phyloP scores from a whole-genome alignment of 1,140 invertebrate species.

The Drosophila chauvacae region DNA sequence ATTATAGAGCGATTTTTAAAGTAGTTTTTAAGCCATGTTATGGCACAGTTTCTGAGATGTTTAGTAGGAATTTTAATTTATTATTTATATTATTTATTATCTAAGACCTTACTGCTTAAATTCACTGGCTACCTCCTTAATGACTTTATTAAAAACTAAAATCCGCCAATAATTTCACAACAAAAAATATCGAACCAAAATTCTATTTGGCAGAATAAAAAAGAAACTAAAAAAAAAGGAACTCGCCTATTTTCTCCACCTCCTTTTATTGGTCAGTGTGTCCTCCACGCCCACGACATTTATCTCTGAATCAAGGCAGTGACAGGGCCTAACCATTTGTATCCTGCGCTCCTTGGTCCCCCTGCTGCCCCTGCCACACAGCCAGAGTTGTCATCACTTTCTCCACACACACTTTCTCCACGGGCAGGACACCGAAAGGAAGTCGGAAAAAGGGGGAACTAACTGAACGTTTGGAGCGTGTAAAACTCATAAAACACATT shows the following conservation, averaged over 20 bases:
- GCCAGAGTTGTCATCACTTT: slow-evolving; percentile 58
- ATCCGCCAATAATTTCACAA: neutral
- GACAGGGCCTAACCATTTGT: slow-evolving; percentile 47
- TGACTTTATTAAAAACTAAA: neutral
- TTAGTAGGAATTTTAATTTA: no score
- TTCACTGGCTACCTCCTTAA: no score
- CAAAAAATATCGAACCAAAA: neutral
- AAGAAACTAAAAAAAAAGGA: neutral
- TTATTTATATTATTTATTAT: no score
- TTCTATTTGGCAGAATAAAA: neutral
- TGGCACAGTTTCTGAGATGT: no score
- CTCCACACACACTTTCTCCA: slow-evolving; percentile 4
- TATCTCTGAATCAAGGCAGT: slow-evolving; percentile 46
- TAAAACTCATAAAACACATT: slow-evolving; percentile 84
- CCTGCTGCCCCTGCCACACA: neutral
- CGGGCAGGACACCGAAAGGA: neutral
- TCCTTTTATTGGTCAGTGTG: slow-evolving; percentile 10
- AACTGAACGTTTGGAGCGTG: slow-evolving; percentile 59
- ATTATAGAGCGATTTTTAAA: no score
- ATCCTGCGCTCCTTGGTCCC: neutral
- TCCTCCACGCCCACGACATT: slow-evolving; percentile 57
- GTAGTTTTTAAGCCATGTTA: no score
- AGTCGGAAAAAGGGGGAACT: slow-evolving; percentile 10
- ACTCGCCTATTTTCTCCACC: neutral
- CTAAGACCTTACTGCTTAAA: no score